Base-by-base conservation (phyloP, 2,113 vertebrate genomes). In the Pachycephala philippinensis region DNA sequence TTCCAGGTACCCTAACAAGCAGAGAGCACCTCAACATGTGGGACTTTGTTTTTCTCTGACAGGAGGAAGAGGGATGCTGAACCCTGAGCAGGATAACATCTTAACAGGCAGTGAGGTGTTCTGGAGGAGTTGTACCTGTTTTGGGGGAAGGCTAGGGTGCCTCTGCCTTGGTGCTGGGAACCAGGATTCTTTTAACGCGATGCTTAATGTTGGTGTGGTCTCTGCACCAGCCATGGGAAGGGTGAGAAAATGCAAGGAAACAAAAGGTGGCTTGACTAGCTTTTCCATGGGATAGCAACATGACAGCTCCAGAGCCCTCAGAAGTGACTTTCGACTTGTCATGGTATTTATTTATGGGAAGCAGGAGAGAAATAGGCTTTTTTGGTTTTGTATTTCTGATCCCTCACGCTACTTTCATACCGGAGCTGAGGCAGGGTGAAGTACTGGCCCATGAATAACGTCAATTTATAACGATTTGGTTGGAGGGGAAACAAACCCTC, bases 1-100 rank as follows among this genome's bases (percentile, higher is more conserved):
- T 91, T 89, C 89, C 84, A 93, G 84, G 95, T 96, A 90, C 94
- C 79, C 87, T 81, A 35, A 72, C 0, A 22, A 87, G 35, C 83
- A 77, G 63, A 90, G 83, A 92, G 91, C 88, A 57, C 53, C 59
- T 77, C 90, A 91, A 61, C 35, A 3, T 19, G 50, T 24, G 70
- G 15, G 35, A 30, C 82, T 82, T 66, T 33, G 45, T 65, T 87
- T 78, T 52, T 70, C 61, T 21, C 7, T 94, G 68, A 24, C 6
- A 65, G 89, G 94, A 95, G 84, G 69, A 94, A 87, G 92, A 97
- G 88, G 92, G 91, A 33, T 94, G 88, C 92, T 75, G 61, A 70
- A 45, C 53, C 76, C 84, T 4, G 9, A 74, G 75, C 22, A 60
- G 85, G 57, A 23, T 5, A 20, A 12, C 37, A 45, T 57, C 61